Evolutionary conservation across 2,797 vertebrate genomes (phyloP).

Genomic region (Sciaenops ocellatus): DNA sequence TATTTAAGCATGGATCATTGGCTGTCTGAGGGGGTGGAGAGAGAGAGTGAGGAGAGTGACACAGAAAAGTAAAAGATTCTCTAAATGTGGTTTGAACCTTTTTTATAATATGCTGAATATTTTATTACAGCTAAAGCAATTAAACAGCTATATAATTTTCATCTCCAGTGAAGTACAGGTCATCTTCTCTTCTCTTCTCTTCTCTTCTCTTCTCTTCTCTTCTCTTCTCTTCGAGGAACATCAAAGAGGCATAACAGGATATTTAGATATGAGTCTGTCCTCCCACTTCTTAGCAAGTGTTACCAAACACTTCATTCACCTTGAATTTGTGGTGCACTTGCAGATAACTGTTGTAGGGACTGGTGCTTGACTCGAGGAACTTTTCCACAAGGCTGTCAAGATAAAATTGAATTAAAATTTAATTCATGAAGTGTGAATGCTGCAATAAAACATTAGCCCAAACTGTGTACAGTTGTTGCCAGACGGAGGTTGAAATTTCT

Average conservation of each 20-base stretch:
- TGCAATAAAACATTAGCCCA: slow-evolving; percentile 30
- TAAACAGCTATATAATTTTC: slow-evolving; percentile 41
- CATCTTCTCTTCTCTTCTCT: slow-evolving; percentile 23
- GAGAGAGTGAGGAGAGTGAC: slow-evolving; percentile 3
- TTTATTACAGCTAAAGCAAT: slow-evolving; percentile 53
- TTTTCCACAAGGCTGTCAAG: slow-evolving; percentile 1
- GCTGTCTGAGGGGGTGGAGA: slow-evolving; percentile 22
- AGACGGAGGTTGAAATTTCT: slow-evolving; percentile 7
- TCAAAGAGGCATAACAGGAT: slow-evolving; percentile 37
- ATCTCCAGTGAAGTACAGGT: slow-evolving; percentile 12
- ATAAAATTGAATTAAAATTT: slow-evolving; percentile 42
- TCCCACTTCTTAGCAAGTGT: slow-evolving; percentile 24
- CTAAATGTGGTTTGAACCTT: slow-evolving; percentile 49
- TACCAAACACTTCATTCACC: slow-evolving; percentile 38
- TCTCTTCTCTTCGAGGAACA: slow-evolving; percentile 3
- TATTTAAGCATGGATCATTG: slow-evolving; percentile 46
- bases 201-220: slow-evolving; percentile 4
- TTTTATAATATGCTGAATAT: slow-evolving; percentile 59
- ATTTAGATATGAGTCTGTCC: slow-evolving; percentile 23
- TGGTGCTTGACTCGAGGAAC: slow-evolving; percentile 13
- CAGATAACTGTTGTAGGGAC: slow-evolving; percentile 9
- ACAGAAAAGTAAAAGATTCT: slow-evolving; percentile 35
- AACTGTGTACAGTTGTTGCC: slow-evolving; percentile 30
- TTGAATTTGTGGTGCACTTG: slow-evolving; percentile 15
- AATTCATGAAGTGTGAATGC: slow-evolving; percentile 26